phyloP scores from a whole-genome alignment of 1,140 invertebrate genomes.

The Aphis gossypii region DNA sequence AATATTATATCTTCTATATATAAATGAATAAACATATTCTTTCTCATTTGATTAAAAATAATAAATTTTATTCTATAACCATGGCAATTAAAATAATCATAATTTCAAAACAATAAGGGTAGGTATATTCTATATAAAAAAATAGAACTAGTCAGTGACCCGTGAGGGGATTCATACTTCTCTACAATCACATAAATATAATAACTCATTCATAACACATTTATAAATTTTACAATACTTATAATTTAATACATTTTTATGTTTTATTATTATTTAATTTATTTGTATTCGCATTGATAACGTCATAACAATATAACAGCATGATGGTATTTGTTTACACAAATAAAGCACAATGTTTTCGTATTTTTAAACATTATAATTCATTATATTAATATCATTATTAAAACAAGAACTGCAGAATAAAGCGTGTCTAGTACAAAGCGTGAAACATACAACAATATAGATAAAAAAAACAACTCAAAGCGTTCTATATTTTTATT shows the following conservation, averaged over 20 bases:
- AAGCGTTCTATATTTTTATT: not conserved
- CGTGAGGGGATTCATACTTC: not conserved
- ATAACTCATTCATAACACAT: not conserved
- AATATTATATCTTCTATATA: not conserved
- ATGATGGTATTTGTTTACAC: not conserved
- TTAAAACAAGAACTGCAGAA: not conserved
- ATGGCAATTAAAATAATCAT: not conserved
- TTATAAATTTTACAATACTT: not conserved
- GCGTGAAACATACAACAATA: not conserved
- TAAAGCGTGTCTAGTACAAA: not conserved
- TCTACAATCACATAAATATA: not conserved
- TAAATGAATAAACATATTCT: not conserved
- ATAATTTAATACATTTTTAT: conserved; percentile 11
- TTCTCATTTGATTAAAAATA: not conserved
- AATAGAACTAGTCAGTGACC: not conserved
- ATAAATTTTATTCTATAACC: not conserved
- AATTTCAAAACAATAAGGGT: not conserved
- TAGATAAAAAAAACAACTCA: not conserved
- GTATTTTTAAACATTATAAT: not conserved
- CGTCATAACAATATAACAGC: not conserved
- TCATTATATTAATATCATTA: not conserved
- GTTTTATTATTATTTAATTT: not conserved
- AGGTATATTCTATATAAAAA: not conserved
- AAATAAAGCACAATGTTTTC: not conserved
- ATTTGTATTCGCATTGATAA: not conserved